Evolutionary conservation across 1,140 invertebrate genomes (phyloP).

Genomic region (Popillia japonica): DNA sequence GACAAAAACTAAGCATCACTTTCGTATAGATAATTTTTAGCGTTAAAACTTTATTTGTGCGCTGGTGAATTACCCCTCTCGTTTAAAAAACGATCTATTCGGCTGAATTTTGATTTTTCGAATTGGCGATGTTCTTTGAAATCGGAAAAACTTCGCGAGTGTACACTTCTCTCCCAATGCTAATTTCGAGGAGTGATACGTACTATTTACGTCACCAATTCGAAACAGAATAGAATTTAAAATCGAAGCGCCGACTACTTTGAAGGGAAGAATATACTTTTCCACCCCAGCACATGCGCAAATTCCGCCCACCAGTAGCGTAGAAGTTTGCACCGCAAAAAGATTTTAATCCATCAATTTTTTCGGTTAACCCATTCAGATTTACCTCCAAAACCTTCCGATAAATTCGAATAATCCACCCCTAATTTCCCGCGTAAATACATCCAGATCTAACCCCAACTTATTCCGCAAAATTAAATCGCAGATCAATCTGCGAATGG

Average conservation of each 20-base stretch:
- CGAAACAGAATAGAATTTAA: slow-evolving; percentile 8
- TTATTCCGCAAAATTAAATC: too few relatives aligned
- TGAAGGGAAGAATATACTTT: slow-evolving; percentile 6
- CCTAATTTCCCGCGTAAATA: too few relatives aligned
- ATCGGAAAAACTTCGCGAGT: background rate
- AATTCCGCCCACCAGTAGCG: background rate
- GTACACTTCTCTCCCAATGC: background rate
- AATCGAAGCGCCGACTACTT: background rate
- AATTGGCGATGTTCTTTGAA: background rate
- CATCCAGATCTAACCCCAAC: too few relatives aligned
- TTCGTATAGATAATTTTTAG: background rate
- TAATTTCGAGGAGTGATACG: background rate
- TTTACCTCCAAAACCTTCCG: too few relatives aligned
- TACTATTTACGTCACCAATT: background rate
- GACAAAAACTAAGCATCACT: slow-evolving; percentile 19
- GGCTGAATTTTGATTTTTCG: background rate
- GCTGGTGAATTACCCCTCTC: too few relatives aligned
- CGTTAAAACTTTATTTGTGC: too few relatives aligned
- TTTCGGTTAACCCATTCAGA: too few relatives aligned
- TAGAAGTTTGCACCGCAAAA: background rate
- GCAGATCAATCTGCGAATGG: too few relatives aligned
- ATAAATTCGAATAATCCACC: too few relatives aligned
- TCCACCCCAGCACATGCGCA: background rate
- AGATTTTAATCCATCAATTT: too few relatives aligned
- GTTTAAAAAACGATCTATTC: background rate